These are phyloP conservation scores for Heliconius ethilla DNA, from an alignment of 2,888 invertebrate genomes.

Conservation along the genomic window DNA sequence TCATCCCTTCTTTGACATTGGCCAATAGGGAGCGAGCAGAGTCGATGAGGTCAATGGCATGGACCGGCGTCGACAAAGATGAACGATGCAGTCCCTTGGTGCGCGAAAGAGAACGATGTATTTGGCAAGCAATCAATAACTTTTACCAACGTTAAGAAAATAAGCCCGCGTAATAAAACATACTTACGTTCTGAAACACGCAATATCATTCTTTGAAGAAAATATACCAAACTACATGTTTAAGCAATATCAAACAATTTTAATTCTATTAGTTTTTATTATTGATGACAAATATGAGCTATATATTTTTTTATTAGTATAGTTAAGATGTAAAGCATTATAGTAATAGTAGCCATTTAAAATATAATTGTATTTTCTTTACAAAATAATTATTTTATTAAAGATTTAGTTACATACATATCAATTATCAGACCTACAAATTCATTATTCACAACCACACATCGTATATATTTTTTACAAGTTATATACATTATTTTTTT, in stretches of 20 bases:
- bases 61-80: slow-evolving; percentile 53
- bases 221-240: background rate
- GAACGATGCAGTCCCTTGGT: slow-evolving; percentile 25
- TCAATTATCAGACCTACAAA: background rate
- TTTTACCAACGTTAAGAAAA: slow-evolving; percentile 55
- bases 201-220: background rate
- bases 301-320: background rate
- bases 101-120: slow-evolving; percentile 52
- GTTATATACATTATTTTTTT: background rate
- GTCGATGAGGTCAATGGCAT: slow-evolving; percentile 71
- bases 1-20: slow-evolving; percentile 51
- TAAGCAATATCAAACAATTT: background rate
- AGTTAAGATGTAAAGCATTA: background rate
- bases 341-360: background rate
- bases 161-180: slow-evolving; percentile 51
- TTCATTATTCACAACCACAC: background rate
- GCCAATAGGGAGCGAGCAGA: slow-evolving; percentile 61
- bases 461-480: too few relatives aligned
- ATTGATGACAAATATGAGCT: background rate
- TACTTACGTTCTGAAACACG: slow-evolving; percentile 40
- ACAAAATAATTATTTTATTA: background rate
- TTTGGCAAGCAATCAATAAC: slow-evolving; percentile 56
- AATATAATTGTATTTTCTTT: background rate
- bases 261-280: background rate
- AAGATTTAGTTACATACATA: background rate